Conservation (phyloP, 2,888 invertebrate species). For the Blastobasis lacticolella region DNA sequence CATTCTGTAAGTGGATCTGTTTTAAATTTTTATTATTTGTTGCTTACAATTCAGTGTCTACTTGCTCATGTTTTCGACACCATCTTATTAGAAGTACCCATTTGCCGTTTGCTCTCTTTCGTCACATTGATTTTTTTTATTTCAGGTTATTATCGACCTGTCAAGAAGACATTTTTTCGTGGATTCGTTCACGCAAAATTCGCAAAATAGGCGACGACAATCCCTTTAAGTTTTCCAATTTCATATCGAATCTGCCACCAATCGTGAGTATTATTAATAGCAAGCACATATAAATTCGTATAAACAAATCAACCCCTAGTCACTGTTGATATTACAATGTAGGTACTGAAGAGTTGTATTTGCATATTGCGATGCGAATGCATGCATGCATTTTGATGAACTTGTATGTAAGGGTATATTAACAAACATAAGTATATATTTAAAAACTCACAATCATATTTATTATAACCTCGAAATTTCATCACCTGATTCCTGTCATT, state of each 20-base stretch:
- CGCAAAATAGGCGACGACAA: constrained; percentile 74
- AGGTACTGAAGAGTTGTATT: not conserved
- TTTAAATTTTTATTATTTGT: too few species aligned
- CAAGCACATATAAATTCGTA: not conserved
- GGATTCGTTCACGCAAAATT: constrained; percentile 57
- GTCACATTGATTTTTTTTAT: constrained; percentile 64
- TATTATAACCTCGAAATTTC: constrained; percentile 4
- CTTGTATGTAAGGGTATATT: not conserved
- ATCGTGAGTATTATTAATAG: constrained; percentile 46
- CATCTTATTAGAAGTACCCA: too few species aligned
- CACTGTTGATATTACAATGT: not conserved
- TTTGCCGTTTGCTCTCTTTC: constrained; percentile 19
- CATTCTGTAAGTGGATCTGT: too few species aligned
- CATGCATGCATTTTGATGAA: constrained; percentile 3
- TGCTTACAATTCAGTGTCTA: too few species aligned
- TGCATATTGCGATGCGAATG: not conserved
- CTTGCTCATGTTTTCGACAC: too few species aligned
- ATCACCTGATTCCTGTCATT: constrained; percentile 2
- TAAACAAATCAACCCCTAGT: not conserved
- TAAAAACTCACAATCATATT: not conserved
- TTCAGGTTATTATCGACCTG: constrained; percentile 73
- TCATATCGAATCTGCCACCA: constrained; percentile 73
- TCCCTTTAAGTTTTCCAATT: constrained; percentile 70
- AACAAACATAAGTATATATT: not conserved
- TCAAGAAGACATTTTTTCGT: constrained; percentile 70